These are phyloP conservation scores for Leptinotarsa haldemani DNA, from an alignment of 2,888 invertebrate species.

Conservation along the genomic window DNA sequence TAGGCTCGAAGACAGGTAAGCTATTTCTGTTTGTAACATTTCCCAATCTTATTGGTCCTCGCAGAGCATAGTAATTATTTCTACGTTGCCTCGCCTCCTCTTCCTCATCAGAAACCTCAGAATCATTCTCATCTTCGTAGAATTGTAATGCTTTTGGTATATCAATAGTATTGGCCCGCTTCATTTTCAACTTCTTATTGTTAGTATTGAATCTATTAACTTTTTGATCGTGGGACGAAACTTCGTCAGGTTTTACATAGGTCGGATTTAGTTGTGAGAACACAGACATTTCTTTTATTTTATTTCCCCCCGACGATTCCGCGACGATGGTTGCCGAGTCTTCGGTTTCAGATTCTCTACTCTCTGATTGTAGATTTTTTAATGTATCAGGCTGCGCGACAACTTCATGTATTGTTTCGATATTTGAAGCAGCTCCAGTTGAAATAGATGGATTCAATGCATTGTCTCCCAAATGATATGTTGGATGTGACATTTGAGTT, in stretches of 20 bases:
- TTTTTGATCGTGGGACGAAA: constrained; percentile 50
- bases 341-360: constrained; percentile 54
- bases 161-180: constrained; percentile 89
- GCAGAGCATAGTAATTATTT: constrained; percentile 67
- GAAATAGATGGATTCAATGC: neutral
- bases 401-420: constrained; percentile 49
- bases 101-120: constrained; percentile 58
- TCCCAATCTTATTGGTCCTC: constrained; percentile 72
- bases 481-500: neutral
- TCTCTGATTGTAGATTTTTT: constrained; percentile 46
- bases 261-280: constrained; percentile 59
- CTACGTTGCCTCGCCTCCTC: constrained; percentile 58
- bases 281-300: constrained; percentile 32
- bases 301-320: constrained; percentile 38
- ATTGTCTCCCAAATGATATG: neutral
- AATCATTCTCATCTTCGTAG: constrained; percentile 65
- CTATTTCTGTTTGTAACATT: constrained; percentile 63
- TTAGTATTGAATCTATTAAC: constrained; percentile 66
- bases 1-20: constrained; percentile 77
- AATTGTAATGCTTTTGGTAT: constrained; percentile 78
- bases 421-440: constrained; percentile 21
- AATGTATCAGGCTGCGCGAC: constrained; percentile 53
- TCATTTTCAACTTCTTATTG: constrained; percentile 81
- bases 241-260: constrained; percentile 51
- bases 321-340: constrained; percentile 54